Evolutionary conservation across 2,797 vertebrate genomes (phyloP).

Genomic region (Hemitrygon akajei): DNA sequence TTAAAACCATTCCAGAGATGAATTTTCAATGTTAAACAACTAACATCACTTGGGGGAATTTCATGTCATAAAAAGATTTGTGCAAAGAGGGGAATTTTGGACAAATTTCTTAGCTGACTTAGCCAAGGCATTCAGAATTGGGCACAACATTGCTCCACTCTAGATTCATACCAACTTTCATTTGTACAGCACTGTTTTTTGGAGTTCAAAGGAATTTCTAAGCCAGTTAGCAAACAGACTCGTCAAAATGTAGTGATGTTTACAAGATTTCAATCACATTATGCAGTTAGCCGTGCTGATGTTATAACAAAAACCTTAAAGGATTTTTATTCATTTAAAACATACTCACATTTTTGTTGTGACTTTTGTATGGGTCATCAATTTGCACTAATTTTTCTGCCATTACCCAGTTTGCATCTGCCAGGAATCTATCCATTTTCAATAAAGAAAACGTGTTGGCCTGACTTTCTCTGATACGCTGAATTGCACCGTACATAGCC

Average conservation of each 20-base stretch:
- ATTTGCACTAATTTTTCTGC: constrained; percentile 46
- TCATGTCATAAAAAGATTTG: no score
- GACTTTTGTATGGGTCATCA: constrained; percentile 46
- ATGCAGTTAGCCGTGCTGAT: neutral
- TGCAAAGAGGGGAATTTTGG: no score
- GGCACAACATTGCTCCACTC: no score
- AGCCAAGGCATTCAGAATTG: no score
- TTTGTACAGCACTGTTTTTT: no score
- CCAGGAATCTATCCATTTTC: constrained; percentile 51
- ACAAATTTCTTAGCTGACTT: no score
- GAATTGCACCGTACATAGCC: constrained; percentile 46
- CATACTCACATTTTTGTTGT: neutral
- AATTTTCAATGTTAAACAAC: no score
- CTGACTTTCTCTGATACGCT: constrained; percentile 47
- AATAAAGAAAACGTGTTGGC: constrained; percentile 44
- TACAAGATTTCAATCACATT: neutral
- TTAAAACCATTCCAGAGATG: no score
- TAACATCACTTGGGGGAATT: no score
- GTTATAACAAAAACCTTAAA: neutral
- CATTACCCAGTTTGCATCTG: constrained; percentile 49
- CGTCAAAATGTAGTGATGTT: neutral
- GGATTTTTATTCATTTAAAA: neutral
- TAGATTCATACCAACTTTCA: no score
- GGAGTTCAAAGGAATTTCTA: no score
- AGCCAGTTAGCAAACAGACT: neutral